Evolutionary conservation across 2,888 invertebrate species (phyloP).

Genomic region (Coleophora flavipennella): DNA sequence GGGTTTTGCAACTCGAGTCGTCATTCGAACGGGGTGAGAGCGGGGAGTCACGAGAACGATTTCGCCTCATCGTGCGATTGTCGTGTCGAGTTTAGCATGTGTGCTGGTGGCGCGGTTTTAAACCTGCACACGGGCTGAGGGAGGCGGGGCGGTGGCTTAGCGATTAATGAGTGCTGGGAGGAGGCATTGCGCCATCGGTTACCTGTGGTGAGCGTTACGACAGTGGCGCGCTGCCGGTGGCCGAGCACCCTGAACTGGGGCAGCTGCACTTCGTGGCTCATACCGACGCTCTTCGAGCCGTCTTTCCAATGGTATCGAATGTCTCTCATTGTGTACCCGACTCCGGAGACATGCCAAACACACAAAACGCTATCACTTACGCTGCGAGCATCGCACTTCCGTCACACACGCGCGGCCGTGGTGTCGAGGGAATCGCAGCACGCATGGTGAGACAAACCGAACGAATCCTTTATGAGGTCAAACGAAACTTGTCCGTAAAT

Average conservation of each 20-base stretch:
- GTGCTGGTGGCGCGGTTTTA: constrained; percentile 62
- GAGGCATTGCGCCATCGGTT: constrained; percentile 66
- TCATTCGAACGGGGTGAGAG: constrained; percentile 61
- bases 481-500: constrained; percentile 20
- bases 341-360: constrained; percentile 78
- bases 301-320: constrained; percentile 97
- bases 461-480: constrained; percentile 27
- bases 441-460: constrained; percentile 32
- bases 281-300: constrained; percentile 93
- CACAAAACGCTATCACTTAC: constrained; percentile 73
- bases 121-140: constrained; percentile 63
- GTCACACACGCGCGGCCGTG: constrained; percentile 31
- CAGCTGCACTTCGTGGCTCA: constrained; percentile 95
- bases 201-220: constrained; percentile 97
- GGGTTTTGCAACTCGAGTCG: constrained; percentile 67
- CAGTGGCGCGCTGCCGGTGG: constrained; percentile 94
- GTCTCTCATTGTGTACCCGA: constrained; percentile 98
- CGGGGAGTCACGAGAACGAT: constrained; percentile 50
- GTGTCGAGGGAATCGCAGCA: constrained; percentile 34
- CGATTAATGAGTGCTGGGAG: constrained; percentile 58
- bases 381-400: constrained; percentile 52
- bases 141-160: constrained; percentile 64
- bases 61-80: constrained; percentile 59
- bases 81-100: constrained; percentile 60
- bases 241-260: constrained; percentile 98